Percentiles rank a stretch among this genome's conserved stretches.
These are phyloP conservation scores for Melanotus villosus DNA, from an alignment of 2,888 invertebrate species.

Conservation along the genomic window DNA sequence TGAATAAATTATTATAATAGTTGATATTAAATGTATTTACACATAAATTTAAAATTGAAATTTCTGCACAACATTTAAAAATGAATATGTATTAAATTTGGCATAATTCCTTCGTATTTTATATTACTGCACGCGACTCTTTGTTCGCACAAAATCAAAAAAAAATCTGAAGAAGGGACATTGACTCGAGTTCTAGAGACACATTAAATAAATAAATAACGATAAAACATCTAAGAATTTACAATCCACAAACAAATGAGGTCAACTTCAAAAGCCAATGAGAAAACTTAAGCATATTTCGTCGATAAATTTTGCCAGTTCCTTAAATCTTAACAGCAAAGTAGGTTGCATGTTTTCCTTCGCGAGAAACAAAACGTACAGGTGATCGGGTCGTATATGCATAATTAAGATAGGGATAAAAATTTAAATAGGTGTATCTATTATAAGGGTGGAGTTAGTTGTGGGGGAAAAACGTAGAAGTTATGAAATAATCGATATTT, in stretches of 20 bases:
- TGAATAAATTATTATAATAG: too few relatives aligned
- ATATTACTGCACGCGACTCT: too few relatives aligned
- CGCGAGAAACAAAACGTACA: not conserved
- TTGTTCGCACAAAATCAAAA: too few relatives aligned
- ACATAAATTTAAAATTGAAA: too few relatives aligned
- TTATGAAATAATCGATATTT: slow-evolving; percentile 62
- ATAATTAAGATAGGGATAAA: slow-evolving; percentile 27
- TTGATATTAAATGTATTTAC: too few relatives aligned
- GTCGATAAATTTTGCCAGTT: not conserved
- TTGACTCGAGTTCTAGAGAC: too few relatives aligned
- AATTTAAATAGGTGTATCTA: slow-evolving; percentile 16
- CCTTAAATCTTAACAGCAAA: not conserved
- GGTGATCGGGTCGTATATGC: slow-evolving; percentile 19
- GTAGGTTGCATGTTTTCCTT: slow-evolving; percentile 1
- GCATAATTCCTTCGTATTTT: too few relatives aligned
- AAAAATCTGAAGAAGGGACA: too few relatives aligned
- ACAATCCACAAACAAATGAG: not conserved
- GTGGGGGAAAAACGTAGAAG: slow-evolving; percentile 39
- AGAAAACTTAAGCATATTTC: not conserved
- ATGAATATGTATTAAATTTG: too few relatives aligned
- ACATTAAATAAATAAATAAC: too few relatives aligned
- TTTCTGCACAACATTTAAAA: too few relatives aligned
- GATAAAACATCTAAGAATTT: not conserved
- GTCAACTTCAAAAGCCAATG: not conserved
- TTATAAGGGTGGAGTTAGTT: slow-evolving; percentile 1